phyloP scores from a whole-genome alignment of 1,140 invertebrate species.

The Archegozetes longisetosus region DNA sequence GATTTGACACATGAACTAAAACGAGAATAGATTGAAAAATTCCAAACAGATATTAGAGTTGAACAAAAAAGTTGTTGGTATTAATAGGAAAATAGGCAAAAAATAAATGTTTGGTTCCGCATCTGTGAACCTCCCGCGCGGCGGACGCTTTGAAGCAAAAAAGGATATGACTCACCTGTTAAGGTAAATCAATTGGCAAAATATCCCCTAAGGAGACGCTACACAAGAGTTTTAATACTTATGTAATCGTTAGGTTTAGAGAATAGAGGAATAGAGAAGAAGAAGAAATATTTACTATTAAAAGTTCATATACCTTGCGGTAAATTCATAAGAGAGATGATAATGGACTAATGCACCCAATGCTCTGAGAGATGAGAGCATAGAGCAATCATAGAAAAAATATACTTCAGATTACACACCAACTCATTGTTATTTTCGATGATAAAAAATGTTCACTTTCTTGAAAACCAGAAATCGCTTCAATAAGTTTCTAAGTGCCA shows the following conservation, averaged over 20 bases:
- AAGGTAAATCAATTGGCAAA: neutral
- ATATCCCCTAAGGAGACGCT: neutral
- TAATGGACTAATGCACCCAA: too few relatives aligned
- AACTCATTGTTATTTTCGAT: too few relatives aligned
- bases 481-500: too few relatives aligned
- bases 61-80: neutral
- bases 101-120: too few relatives aligned
- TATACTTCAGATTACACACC: too few relatives aligned
- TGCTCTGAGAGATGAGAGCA: too few relatives aligned
- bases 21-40: neutral
- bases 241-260: neutral
- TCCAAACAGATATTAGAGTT: neutral
- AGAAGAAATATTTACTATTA: neutral
- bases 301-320: neutral
- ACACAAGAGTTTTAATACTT: neutral
- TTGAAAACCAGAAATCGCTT: too few relatives aligned
- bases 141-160: neutral
- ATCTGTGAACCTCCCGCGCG: too few relatives aligned
- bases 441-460: too few relatives aligned
- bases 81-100: too few relatives aligned
- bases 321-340: too few relatives aligned
- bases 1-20: neutral
- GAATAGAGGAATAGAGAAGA: neutral
- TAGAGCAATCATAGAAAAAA: too few relatives aligned
- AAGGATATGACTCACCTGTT: neutral